phyloP scores from a whole-genome alignment of 2,888 invertebrate species.

The Seira musarum region DNA sequence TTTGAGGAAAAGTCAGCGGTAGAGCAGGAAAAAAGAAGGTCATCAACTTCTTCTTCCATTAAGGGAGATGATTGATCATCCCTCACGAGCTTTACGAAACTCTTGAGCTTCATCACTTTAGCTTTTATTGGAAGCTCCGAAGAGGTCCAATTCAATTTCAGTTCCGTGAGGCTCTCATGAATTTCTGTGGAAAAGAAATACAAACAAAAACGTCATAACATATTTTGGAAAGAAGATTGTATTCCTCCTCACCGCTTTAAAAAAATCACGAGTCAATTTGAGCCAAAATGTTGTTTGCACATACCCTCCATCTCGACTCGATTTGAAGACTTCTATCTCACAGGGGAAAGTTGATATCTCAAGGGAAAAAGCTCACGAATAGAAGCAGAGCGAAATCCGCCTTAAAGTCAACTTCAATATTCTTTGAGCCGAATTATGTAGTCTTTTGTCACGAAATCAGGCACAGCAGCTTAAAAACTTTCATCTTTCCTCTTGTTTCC shows the following conservation, averaged over 20 bases:
- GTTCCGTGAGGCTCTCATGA: conserved; percentile 39
- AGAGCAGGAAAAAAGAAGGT: conserved; percentile 52
- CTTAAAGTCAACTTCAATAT: too few relatives aligned
- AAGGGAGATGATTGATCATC: conserved; percentile 43
- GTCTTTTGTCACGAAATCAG: too few relatives aligned
- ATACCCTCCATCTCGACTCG: conserved; percentile 46
- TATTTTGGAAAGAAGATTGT: too few relatives aligned
- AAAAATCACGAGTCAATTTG: background rate
- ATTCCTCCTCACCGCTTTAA: too few relatives aligned
- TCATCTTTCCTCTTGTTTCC: conserved; percentile 5
- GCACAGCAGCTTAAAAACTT: conserved; percentile 10
- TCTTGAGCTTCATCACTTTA: conserved; percentile 48
- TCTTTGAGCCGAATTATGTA: too few relatives aligned
- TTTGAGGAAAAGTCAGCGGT: conserved; percentile 54
- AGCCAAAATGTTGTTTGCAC: background rate
- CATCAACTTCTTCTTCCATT: conserved; percentile 54
- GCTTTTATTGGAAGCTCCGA: conserved; percentile 49
- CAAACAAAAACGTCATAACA: conserved; percentile 7
- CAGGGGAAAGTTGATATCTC: too few relatives aligned
- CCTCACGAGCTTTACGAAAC: conserved; percentile 37
- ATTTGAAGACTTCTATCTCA: too few relatives aligned
- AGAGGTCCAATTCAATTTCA: conserved; percentile 47
- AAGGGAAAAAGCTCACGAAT: too few relatives aligned
- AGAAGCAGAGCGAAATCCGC: too few relatives aligned
- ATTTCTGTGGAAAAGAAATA: conserved; percentile 30